Evolutionary conservation across 2,797 vertebrate genomes (phyloP).

Genomic region (Emydoidea blandingii): DNA sequence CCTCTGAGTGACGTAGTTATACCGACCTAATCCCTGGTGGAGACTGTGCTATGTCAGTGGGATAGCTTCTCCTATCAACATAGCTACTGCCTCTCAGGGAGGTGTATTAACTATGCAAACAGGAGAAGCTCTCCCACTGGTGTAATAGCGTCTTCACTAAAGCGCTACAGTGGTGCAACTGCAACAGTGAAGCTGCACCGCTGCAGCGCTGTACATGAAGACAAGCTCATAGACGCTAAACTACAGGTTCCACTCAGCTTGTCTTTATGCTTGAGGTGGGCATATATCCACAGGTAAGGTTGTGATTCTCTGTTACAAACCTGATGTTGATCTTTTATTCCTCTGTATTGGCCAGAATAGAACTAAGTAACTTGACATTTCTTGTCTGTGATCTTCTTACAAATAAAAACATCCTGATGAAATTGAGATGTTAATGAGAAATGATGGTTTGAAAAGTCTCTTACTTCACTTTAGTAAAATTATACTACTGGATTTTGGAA

Average conservation of each 20-base stretch:
- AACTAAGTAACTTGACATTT: neutral
- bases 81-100: too few species aligned
- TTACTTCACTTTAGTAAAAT: neutral
- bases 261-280: neutral
- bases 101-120: too few species aligned
- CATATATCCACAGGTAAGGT: neutral
- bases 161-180: too few species aligned
- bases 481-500: neutral
- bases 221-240: neutral
- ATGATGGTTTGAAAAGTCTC: neutral
- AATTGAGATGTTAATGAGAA: accelerated
- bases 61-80: too few species aligned
- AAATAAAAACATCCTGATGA: neutral
- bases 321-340: neutral
- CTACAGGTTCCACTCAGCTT: neutral
- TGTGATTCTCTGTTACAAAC: neutral
- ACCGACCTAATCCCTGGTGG: too few species aligned
- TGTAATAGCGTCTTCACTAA: too few species aligned
- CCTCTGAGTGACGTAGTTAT: too few species aligned
- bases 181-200: too few species aligned
- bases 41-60: too few species aligned
- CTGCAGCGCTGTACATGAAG: neutral
- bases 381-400: neutral
- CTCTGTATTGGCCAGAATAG: neutral
- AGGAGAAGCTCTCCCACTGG: too few species aligned